A percentile compares a stretch with the other conserved stretches of the same genome.
Evolutionary conservation across 2,797 vertebrate species (phyloP).

Genomic region (Steatocranus sp.): DNA sequence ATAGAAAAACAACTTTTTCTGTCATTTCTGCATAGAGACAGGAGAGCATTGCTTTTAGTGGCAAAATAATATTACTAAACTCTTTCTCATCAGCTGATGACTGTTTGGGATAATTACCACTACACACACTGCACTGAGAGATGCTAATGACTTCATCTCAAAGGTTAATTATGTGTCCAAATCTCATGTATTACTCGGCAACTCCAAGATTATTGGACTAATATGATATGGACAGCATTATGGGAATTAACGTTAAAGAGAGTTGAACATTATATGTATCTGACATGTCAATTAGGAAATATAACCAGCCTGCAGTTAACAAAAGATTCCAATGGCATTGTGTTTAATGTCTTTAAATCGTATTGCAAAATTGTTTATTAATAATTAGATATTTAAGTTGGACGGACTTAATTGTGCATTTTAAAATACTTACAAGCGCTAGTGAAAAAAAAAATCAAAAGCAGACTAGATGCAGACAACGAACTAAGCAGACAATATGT

Average conservation of each 20-base stretch:
- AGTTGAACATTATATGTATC: neutral
- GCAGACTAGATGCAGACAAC: neutral
- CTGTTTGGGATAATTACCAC: slow-evolving; percentile 9
- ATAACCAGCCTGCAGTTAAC: neutral
- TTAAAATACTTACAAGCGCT: neutral
- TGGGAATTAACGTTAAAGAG: neutral
- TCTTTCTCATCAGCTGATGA: neutral
- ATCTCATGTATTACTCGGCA: neutral
- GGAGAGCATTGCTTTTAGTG: neutral
- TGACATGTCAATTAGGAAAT: neutral
- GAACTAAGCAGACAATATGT: neutral
- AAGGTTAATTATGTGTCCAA: slow-evolving; percentile 28
- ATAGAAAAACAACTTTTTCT: neutral
- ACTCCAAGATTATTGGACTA: neutral
- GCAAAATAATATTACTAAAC: neutral
- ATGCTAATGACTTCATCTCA: neutral
- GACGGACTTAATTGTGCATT: neutral
- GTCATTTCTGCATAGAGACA: neutral
- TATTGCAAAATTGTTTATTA: neutral
- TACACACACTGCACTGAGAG: neutral
- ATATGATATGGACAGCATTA: neutral
- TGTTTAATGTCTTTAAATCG: neutral
- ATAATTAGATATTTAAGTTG: neutral
- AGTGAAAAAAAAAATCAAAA: neutral
- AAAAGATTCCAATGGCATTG: neutral